Conservation (phyloP, 2,797 vertebrate genomes). For the Tenualosa ilisha region DNA sequence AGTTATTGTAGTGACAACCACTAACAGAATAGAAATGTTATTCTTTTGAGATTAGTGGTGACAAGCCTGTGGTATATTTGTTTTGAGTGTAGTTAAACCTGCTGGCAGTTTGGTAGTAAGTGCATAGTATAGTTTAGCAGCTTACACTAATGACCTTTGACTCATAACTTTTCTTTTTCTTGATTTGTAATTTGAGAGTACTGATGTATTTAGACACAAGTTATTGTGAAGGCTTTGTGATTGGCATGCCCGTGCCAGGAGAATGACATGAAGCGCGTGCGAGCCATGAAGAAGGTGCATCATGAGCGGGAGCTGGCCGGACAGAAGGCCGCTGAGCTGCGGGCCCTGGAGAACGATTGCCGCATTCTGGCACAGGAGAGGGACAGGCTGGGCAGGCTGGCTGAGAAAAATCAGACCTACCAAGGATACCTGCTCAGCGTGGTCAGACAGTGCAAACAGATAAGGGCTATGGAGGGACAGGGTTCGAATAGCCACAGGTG, state of each 20-base stretch:
- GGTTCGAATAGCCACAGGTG: background rate
- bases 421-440: slow-evolving; percentile 65
- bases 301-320: background rate
- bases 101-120: too few relatives aligned
- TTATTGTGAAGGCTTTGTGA: background rate
- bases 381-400: background rate
- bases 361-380: background rate
- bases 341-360: background rate
- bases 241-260: background rate
- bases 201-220: background rate
- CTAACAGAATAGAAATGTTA: too few relatives aligned
- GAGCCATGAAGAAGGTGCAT: background rate
- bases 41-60: too few relatives aligned
- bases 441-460: slow-evolving; percentile 57
- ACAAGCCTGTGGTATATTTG: too few relatives aligned
- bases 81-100: too few relatives aligned
- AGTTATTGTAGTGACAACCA: too few relatives aligned
- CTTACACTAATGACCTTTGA: too few relatives aligned
- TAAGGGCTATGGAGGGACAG: background rate
- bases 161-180: background rate
- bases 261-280: background rate
- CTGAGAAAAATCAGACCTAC: slow-evolving; percentile 27
- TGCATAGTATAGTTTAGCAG: too few relatives aligned
- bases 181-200: background rate
- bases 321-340: slow-evolving; percentile 7